Evolutionary conservation across 2,888 invertebrate genomes (phyloP).

Genomic region (Drosophila longiperda): DNA sequence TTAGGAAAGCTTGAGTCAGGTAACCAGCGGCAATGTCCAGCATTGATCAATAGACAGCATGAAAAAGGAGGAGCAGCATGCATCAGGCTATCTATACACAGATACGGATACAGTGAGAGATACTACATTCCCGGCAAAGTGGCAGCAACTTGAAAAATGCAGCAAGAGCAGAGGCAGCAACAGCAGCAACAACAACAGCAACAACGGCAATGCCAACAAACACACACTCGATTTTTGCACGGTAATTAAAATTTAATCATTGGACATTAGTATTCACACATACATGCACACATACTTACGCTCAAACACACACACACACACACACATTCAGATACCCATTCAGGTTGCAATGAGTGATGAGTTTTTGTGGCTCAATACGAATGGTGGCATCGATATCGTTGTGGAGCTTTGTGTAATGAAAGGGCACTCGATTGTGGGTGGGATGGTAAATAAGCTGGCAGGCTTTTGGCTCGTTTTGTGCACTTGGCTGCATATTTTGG

Average conservation of each 20-base stretch:
- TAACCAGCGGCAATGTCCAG: slow-evolving; percentile 29
- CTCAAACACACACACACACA: neutral
- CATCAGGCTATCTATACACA: neutral
- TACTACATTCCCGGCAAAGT: slow-evolving; percentile 46
- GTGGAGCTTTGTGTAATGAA: slow-evolving; percentile 46
- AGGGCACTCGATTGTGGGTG: slow-evolving; percentile 1
- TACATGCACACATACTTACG: slow-evolving; percentile 19
- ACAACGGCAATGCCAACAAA: slow-evolving; percentile 33
- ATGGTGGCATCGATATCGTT: slow-evolving; percentile 34
- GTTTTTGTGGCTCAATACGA: slow-evolving; percentile 11
- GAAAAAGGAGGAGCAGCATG: slow-evolving; percentile 25
- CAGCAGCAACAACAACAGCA: slow-evolving; percentile 12
- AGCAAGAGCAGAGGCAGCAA: slow-evolving; percentile 19
- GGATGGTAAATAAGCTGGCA: slow-evolving; percentile 21
- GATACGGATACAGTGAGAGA: slow-evolving; percentile 12
- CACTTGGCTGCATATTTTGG: slow-evolving; percentile 34
- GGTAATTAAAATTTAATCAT: slow-evolving; percentile 81
- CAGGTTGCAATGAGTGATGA: slow-evolving; percentile 47
- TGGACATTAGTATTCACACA: slow-evolving; percentile 74
- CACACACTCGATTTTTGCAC: slow-evolving; percentile 73
- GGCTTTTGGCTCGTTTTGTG: slow-evolving; percentile 26
- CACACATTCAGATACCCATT: slow-evolving; percentile 23
- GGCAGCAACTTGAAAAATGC: slow-evolving; percentile 65
- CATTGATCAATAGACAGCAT: slow-evolving; percentile 25
- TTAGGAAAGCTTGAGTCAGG: slow-evolving; percentile 45